A percentile compares a stretch with the other conserved stretches of the same genome.
Evolutionary conservation across 2,797 vertebrate genomes (phyloP).

Genomic region (Micropoecilia bifurca): DNA sequence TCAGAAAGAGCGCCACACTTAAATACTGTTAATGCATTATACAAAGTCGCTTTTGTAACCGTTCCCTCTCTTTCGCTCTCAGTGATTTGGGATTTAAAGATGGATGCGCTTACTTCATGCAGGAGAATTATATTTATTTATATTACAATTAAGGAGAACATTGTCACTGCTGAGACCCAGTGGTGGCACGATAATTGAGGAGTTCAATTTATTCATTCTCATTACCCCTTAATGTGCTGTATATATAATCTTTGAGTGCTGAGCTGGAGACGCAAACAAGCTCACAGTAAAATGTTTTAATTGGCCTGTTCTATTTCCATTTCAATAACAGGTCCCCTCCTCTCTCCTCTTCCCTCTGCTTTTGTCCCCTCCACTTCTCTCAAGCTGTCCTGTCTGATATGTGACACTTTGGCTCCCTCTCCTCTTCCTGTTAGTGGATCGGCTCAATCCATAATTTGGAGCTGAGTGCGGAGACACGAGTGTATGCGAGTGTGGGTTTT

Average conservation of each 20-base stretch:
- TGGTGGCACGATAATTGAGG: slow-evolving; percentile 68
- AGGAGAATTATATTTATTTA: slow-evolving; percentile 49
- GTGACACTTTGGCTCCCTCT: slow-evolving; percentile 63
- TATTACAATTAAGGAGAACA: slow-evolving; percentile 48
- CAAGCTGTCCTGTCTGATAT: slow-evolving; percentile 70
- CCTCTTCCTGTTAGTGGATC: slow-evolving; percentile 68
- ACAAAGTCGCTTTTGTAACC: slow-evolving; percentile 13
- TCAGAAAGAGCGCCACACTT: slow-evolving; percentile 4
- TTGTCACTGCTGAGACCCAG: slow-evolving; percentile 64
- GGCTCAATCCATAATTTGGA: slow-evolving; percentile 64
- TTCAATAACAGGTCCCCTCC: slow-evolving; percentile 77
- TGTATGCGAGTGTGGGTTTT: slow-evolving; percentile 57
- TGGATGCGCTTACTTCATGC: slow-evolving; percentile 46
- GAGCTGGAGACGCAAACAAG: slow-evolving; percentile 77
- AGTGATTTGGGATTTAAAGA: slow-evolving; percentile 47
- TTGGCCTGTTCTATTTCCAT: slow-evolving; percentile 81
- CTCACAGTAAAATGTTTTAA: slow-evolving; percentile 79
- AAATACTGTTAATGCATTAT: slow-evolving; percentile 18
- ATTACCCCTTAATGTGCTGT: slow-evolving; percentile 80
- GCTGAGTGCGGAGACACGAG: slow-evolving; percentile 41
- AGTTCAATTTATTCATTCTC: slow-evolving; percentile 77
- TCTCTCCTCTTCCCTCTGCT: slow-evolving; percentile 41
- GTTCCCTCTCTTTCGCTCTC: slow-evolving; percentile 17
- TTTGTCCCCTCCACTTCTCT: slow-evolving; percentile 66
- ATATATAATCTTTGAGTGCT: slow-evolving; percentile 76